Percentiles rank a stretch among this genome's conserved stretches.
These are phyloP conservation scores for Tetramorium parvispinum DNA, from an alignment of 1,140 invertebrate genomes.

Conservation along the genomic window DNA sequence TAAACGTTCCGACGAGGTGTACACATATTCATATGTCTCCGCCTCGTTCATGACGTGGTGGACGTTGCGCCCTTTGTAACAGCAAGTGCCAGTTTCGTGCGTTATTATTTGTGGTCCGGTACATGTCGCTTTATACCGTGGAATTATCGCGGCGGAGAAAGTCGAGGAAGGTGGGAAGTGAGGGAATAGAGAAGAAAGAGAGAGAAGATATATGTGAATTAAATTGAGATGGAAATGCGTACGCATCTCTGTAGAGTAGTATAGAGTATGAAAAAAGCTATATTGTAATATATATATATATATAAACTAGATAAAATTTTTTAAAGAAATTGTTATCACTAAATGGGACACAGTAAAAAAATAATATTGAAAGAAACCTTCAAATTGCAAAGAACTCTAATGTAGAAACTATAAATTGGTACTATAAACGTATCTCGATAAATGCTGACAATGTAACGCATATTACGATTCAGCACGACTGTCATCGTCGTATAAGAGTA, in stretches of 20 bases:
- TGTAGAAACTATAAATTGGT: background rate
- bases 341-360: background rate
- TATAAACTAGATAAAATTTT: background rate
- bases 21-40: background rate
- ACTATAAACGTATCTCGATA: background rate
- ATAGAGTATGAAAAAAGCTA: background rate
- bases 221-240: background rate
- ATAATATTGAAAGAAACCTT: background rate
- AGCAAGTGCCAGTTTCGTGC: conserved; percentile 21
- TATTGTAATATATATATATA: no score
- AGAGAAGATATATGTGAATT: background rate
- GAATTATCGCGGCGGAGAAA: conserved; percentile 1
- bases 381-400: background rate
- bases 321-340: background rate
- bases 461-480: background rate
- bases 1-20: background rate
- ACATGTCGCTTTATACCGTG: background rate
- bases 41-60: background rate
- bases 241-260: background rate
- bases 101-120: conserved; percentile 24
- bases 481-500: background rate
- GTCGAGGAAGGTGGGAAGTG: background rate
- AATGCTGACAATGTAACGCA: background rate
- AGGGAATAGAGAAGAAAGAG: background rate
- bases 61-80: conserved; percentile 12